Conservation (phyloP, 1,140 invertebrate genomes). For the Gryllus bimaculatus region DNA sequence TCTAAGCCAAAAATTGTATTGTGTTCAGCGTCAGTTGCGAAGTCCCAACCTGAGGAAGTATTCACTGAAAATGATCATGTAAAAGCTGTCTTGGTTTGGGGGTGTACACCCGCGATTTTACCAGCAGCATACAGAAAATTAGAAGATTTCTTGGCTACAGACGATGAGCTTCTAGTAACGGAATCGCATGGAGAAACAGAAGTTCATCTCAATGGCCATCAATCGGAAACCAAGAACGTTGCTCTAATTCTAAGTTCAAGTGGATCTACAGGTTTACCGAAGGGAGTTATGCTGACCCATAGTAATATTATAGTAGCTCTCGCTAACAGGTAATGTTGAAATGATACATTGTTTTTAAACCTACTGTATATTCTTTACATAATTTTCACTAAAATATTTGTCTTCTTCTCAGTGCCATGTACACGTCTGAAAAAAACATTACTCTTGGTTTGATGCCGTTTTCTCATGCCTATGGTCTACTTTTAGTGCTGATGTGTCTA, state of each 20-base stretch:
- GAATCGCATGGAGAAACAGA: neutral
- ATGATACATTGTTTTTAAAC: too few relatives aligned
- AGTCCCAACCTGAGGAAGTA: neutral
- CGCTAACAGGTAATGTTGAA: neutral
- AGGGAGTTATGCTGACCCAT: slow-evolving; percentile 67
- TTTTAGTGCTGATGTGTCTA: slow-evolving; percentile 31
- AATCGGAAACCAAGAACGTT: neutral
- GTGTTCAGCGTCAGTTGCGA: slow-evolving; percentile 2
- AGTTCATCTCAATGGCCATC: neutral
- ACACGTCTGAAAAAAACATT: slow-evolving; percentile 22
- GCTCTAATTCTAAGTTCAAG: slow-evolving; percentile 31
- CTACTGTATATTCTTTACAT: neutral
- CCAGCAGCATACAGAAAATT: neutral
- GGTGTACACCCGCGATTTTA: neutral
- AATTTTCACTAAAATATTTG: neutral
- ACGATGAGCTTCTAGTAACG: neutral
- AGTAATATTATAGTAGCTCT: slow-evolving; percentile 37
- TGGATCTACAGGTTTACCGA: slow-evolving; percentile 67
- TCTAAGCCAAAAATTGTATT: slow-evolving; percentile 10
- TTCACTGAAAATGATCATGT: neutral
- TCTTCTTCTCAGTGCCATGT: slow-evolving; percentile 12
- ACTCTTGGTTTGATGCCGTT: slow-evolving; percentile 32
- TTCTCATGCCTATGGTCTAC: slow-evolving; percentile 35
- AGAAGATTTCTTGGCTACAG: neutral
- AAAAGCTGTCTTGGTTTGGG: slow-evolving; percentile 7